Evolutionary conservation across 2,797 vertebrate genomes (phyloP), one percentile per base, ranked within the genome.

Genomic region (Malacoctenus gilli): DNA sequence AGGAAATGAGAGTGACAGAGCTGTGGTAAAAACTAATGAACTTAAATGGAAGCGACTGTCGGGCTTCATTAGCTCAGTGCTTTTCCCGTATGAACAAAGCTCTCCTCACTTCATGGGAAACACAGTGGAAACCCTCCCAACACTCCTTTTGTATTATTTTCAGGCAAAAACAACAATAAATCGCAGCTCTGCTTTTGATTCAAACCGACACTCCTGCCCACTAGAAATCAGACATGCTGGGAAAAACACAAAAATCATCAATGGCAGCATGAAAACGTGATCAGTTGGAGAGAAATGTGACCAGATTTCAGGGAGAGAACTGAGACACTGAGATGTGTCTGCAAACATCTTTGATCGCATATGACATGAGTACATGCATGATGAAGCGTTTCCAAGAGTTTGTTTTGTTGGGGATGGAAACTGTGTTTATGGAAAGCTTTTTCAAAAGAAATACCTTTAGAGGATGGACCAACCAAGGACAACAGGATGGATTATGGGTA

Each of bases 61-160:
- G n/a, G n/a, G 66, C 75, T 73, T 85, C 67, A 83, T 84, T 77
- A 72, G 61, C 69, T 68, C 60, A 50, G 5, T 58, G 67, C 55
- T 58, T 55, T 58, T 18, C 36, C 20, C 36, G 10, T 59, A 55
- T 69, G 44, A 59, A 56, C 14, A 53, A 59, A 21, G n/a, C 13
- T 20, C n/a, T n/a, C n/a, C n/a, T 39, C 19, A 1, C 1, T 47
- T 60, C 31, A 34, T 52, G 64, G 30, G 20, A 69, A 14, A 13
- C n/a, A n/a, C n/a, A n/a, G n/a, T n/a, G n/a, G n/a, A n/a, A n/a
- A n/a, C n/a, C n/a, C n/a, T n/a, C n/a, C n/a, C n/a, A n/a, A n/a
- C n/a, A n/a, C n/a, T n/a, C n/a, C n/a, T n/a, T n/a, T n/a, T n/a
- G n/a, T 20, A 42, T 64, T 72, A 35, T 72, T 63, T 68, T 68